Base-by-base conservation (phyloP, 2,797 vertebrate genomes). In the Rousettus madagascariensis region DNA sequence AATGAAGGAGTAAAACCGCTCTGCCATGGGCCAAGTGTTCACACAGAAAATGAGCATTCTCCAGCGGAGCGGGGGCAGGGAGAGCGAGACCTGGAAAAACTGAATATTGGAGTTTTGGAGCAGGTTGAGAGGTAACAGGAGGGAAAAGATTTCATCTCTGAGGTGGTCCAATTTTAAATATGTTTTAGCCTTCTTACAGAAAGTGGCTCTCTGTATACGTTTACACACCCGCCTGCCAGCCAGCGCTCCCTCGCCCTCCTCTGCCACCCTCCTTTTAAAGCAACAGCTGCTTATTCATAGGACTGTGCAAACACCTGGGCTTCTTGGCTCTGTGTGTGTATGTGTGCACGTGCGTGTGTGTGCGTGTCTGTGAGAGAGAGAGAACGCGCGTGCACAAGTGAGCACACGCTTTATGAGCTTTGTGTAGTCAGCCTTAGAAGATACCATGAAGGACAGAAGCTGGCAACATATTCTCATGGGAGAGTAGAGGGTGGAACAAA, bases 81-180 rank as follows among this genome's bases (percentile, higher is more conserved):
- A 13, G 90, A 75, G 83, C 78, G 43, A 90, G 91, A 22, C 90
- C 96, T 97, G 97, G 98, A 98, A 98, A 97, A 97, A 96, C 57
- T 97, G 97, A 98, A 98, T 97, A 59, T 85, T 97, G 91, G 91
- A 96, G 95, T 85, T 97, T 96, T 98, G 97, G 98, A 98, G 97
- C 96, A 98, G 98, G 97, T 98, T 98, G 97, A 97, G 95, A 97
- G 95, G 94, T 87, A 92, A 86, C 59, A 85, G 89, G 94, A 97
- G 96, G 88, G 93, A 95, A 96, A 97, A 83, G 97, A 97, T 96
- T 98, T 98, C 96, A 97, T 98, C 98, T 98, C 98, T 93, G 94
- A 98, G 98, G 98, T 98, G 98, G 98, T 98, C 98, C 93, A 96
- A 95, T 96, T 98, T 98, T 98, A 95, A 98, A 97, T 97, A 97